Evolutionary conservation across 2,113 vertebrate genomes (phyloP).

Genomic region (Tauraco erythrolophus): DNA sequence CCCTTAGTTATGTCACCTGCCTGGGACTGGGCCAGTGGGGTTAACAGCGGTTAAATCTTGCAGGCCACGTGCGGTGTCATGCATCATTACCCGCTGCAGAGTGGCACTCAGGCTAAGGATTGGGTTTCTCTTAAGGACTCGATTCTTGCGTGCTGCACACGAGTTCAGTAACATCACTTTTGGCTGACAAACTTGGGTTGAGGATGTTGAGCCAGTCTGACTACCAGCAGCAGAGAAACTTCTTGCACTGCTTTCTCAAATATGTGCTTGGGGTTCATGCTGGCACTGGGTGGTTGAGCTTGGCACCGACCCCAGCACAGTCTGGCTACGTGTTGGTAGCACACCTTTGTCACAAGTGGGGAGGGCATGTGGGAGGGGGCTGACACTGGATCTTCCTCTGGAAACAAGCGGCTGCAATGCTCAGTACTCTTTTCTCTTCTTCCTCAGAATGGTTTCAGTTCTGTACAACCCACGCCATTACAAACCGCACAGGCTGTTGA

Average conservation of each 20-base stretch:
- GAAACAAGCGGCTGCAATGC: not conserved
- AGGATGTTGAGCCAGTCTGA: not conserved
- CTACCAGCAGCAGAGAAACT: not conserved
- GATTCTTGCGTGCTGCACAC: not conserved
- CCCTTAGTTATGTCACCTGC: too few relatives aligned
- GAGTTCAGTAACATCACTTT: not conserved
- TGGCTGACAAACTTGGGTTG: not conserved
- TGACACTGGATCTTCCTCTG: not conserved
- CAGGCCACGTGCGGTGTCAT: rapidly evolving
- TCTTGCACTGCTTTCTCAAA: not conserved
- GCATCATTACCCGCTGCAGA: not conserved
- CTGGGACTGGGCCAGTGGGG: not conserved
- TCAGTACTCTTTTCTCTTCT: not conserved
- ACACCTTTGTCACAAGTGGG: not conserved
- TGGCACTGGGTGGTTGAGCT: not conserved
- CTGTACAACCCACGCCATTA: constrained; percentile 88
- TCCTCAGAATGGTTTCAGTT: constrained; percentile 92
- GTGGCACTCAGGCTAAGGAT: not conserved
- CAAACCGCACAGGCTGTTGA: constrained; percentile 89
- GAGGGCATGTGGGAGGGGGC: not conserved
- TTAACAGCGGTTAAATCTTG: not conserved
- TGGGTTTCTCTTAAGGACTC: not conserved
- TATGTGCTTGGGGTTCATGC: rapidly evolving
- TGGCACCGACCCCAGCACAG: not conserved
- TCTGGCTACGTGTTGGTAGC: not conserved